Conservation (phyloP, 1,140 invertebrate species). For the Marisa cornuarietis region DNA sequence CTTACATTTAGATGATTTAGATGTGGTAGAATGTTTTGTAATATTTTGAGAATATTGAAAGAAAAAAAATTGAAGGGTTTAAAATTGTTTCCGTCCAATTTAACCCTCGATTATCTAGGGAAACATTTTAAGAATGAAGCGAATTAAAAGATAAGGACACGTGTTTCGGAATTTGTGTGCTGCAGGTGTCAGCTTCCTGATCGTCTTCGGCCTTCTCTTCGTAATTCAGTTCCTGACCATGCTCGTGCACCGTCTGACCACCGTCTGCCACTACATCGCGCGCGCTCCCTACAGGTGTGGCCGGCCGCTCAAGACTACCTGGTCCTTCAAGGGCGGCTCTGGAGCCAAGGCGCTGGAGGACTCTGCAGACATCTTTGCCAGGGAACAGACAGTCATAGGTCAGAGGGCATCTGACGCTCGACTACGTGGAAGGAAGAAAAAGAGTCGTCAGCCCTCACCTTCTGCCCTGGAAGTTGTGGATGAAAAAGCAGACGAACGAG, state of each 20-base stretch:
- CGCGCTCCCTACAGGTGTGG: conserved; percentile 49
- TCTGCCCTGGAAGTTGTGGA: too few relatives aligned
- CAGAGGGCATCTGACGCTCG: too few relatives aligned
- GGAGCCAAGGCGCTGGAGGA: too few relatives aligned
- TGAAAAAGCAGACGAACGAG: too few relatives aligned
- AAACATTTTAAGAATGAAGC: not conserved
- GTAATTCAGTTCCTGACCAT: conserved; percentile 67
- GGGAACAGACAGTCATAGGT: too few relatives aligned
- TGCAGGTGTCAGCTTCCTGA: conserved; percentile 65
- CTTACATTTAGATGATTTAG: not conserved
- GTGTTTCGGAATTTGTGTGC: not conserved
- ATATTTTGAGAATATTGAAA: not conserved
- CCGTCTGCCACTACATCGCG: conserved; percentile 90
- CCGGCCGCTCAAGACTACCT: conserved; percentile 33
- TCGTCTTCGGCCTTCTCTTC: conserved; percentile 66
- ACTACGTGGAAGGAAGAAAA: too few relatives aligned
- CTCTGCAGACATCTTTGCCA: too few relatives aligned
- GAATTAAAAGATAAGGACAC: not conserved
- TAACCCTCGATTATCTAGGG: not conserved
- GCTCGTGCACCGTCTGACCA: conserved; percentile 79
- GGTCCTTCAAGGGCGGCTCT: conserved; percentile 28
- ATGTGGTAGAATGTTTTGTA: not conserved
- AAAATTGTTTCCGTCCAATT: not conserved
- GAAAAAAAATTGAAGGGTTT: not conserved
- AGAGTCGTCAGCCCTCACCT: too few relatives aligned